A percentile compares a stretch with the other conserved stretches of the same genome.
Evolutionary conservation across 2,797 vertebrate genomes (phyloP).

Genomic region (Glossophaga mutica): DNA sequence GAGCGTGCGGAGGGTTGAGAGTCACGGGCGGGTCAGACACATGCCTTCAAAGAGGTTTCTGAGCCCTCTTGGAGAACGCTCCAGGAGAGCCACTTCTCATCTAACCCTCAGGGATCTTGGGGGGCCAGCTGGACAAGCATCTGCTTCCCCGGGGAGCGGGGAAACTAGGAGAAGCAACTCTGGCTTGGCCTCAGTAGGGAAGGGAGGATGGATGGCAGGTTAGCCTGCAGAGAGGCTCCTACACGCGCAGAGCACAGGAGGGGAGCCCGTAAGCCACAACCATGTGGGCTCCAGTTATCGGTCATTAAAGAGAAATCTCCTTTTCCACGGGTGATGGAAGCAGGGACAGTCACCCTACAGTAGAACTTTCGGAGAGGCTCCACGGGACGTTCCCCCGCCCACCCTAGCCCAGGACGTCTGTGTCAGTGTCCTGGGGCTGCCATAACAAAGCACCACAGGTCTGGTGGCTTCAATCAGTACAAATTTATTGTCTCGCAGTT

Average conservation of each 20-base stretch:
- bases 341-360: neutral
- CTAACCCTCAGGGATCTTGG: neutral
- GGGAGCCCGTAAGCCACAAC: neutral
- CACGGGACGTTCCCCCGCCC: neutral
- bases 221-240: neutral
- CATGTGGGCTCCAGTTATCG: too few species aligned
- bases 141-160: neutral
- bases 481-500: neutral
- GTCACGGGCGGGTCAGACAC: neutral
- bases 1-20: neutral
- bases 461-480: neutral
- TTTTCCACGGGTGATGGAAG: neutral
- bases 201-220: neutral
- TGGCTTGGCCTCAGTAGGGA: neutral
- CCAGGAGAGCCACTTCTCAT: neutral
- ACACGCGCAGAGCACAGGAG: neutral
- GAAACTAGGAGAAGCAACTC: too few species aligned
- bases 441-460: neutral
- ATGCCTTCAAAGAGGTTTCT: neutral
- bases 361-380: neutral
- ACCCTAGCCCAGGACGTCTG: neutral
- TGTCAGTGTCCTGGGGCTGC: neutral
- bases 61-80: neutral
- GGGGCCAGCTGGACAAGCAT: neutral
- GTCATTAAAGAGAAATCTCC: neutral